These are phyloP conservation scores for Brachypterus glaber DNA, from an alignment of 2,888 invertebrate genomes.

Conservation along the genomic window DNA sequence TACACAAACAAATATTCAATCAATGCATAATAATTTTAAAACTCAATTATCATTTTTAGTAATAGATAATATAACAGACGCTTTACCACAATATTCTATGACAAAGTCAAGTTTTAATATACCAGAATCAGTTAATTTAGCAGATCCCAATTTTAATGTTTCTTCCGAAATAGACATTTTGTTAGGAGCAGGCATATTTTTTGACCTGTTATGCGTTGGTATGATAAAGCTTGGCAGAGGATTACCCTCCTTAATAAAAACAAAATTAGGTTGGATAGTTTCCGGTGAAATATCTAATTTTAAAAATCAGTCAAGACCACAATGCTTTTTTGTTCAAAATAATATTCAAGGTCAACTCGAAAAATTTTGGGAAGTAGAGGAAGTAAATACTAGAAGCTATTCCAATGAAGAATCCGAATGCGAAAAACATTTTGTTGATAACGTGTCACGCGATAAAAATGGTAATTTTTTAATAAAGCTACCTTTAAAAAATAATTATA, in stretches of 20 bases:
- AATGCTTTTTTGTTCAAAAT: background rate
- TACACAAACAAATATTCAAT: conserved; percentile 9
- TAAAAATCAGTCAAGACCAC: background rate
- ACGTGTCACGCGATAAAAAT: conserved; percentile 11
- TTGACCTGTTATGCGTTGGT: too few relatives aligned
- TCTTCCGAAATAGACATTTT: conserved; percentile 7
- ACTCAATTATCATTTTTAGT: conserved; percentile 3
- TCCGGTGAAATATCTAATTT: conserved; percentile 12
- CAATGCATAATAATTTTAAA: conserved; percentile 9
- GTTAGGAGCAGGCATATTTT: conserved; percentile 8
- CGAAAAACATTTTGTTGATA: conserved; percentile 18
- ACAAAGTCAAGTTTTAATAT: conserved; percentile 1
- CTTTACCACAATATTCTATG: background rate
- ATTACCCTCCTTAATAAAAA: conserved; percentile 14
- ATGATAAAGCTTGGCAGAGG: conserved; percentile 7
- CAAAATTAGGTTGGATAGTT: conserved; percentile 22
- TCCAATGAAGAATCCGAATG: conserved; percentile 19
- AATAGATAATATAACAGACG: conserved; percentile 2
- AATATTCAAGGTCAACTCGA: conserved; percentile 7
- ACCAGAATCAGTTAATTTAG: conserved; percentile 9
- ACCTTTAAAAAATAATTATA: conserved; percentile 8
- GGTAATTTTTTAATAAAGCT: conserved; percentile 15
- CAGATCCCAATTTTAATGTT: conserved; percentile 9
- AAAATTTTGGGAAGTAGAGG: conserved; percentile 22
- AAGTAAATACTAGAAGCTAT: conserved; percentile 6